These are phyloP conservation scores for Centrocercus urophasianus DNA, from an alignment of 2,113 vertebrate species.

Conservation along the genomic window DNA sequence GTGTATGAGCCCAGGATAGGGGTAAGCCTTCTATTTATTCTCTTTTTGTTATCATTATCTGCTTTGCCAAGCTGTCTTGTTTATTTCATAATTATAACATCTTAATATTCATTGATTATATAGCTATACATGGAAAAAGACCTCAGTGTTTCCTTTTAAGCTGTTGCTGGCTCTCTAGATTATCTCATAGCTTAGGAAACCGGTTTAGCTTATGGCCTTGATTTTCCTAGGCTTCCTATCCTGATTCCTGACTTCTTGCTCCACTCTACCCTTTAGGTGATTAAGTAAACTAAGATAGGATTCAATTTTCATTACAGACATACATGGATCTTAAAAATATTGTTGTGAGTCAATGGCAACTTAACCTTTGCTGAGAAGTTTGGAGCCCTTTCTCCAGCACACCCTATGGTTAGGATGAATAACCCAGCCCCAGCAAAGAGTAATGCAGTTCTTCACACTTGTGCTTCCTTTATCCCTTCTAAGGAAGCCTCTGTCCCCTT, in stretches of 20 bases:
- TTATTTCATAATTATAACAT: no score
- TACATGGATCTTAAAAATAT: not conserved
- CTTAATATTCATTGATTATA: no score
- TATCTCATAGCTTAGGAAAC: not conserved
- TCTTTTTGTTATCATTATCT: no score
- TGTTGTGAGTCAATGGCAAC: not conserved
- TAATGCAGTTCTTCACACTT: slow-evolving; percentile 52
- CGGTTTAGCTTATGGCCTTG: not conserved
- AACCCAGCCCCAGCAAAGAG: not conserved
- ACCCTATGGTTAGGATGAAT: slow-evolving; percentile 19
- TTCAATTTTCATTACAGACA: not conserved
- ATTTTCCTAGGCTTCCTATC: not conserved
- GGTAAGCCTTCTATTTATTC: no score
- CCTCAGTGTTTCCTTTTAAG: not conserved
- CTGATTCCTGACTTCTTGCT: not conserved
- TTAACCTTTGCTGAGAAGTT: not conserved
- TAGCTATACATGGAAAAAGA: not conserved
- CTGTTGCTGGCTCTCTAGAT: not conserved
- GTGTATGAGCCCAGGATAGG: no score
- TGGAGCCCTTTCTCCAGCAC: not conserved
- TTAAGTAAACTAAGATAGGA: not conserved
- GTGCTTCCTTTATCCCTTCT: slow-evolving; percentile 21
- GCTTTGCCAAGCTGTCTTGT: no score
- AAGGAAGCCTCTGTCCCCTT: slow-evolving; percentile 13
- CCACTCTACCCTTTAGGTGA: not conserved